A percentile compares a stretch with the other conserved stretches of the same genome.
Evolutionary conservation across 2,888 invertebrate species (phyloP).

Genomic region (Heliconius erato): DNA sequence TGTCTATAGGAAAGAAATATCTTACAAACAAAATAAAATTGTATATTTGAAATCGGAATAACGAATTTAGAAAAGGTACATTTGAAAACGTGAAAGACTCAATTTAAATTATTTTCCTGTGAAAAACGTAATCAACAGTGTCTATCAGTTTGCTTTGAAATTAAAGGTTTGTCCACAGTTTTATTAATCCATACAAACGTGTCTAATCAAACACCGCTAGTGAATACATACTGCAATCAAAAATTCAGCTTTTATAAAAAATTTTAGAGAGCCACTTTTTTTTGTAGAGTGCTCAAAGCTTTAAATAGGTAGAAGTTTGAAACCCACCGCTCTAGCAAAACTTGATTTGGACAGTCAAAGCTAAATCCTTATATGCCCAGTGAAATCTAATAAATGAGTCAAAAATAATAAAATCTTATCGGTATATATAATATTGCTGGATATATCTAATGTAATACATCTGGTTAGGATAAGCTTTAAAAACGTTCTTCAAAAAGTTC

Average conservation of each 20-base stretch:
- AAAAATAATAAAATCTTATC: neutral
- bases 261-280: conserved; percentile 27
- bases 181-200: conserved; percentile 37
- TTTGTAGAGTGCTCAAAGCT: conserved; percentile 31
- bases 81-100: neutral
- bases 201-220: conserved; percentile 45
- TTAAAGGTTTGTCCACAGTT: conserved; percentile 36
- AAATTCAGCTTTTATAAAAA: conserved; percentile 45
- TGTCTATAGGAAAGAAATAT: too few species aligned
- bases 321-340: conserved; percentile 42
- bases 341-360: conserved; percentile 36
- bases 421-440: neutral
- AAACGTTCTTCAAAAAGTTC: neutral
- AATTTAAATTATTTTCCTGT: conserved; percentile 1
- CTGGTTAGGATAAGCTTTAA: neutral
- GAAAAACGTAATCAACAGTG: conserved; percentile 12
- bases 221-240: conserved; percentile 45
- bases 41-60: too few species aligned
- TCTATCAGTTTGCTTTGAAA: conserved; percentile 21
- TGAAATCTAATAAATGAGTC: conserved; percentile 13
- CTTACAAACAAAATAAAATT: too few species aligned
- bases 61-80: neutral
- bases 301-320: conserved; percentile 42
- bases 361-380: neutral
- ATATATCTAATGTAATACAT: neutral